phyloP scores from a whole-genome alignment of 2,888 invertebrate species.

The Heteromyza rotundicornis region DNA sequence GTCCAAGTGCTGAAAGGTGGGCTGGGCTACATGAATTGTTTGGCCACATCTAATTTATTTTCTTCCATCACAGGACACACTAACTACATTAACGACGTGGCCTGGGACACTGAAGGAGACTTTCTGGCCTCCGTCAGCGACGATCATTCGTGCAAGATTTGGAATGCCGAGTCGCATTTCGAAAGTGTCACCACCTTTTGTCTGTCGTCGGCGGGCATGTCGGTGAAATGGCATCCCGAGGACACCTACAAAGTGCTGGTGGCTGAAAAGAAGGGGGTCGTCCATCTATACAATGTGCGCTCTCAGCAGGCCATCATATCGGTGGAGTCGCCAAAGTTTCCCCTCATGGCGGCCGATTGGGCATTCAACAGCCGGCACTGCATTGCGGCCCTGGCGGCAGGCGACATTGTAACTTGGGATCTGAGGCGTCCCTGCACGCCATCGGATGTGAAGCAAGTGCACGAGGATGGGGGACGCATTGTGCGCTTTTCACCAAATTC shows the following conservation, averaged over 20 bases:
- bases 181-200: conserved; percentile 68
- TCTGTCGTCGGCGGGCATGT: conserved; percentile 72
- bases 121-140: conserved; percentile 78
- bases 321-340: conserved; percentile 68
- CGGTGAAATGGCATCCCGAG: conserved; percentile 73
- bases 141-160: conserved; percentile 76
- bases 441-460: conserved; percentile 67
- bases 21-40: too few relatives aligned
- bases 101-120: conserved; percentile 74
- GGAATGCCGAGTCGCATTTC: conserved; percentile 66
- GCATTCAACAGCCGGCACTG: conserved; percentile 66
- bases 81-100: conserved; percentile 73
- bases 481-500: conserved; percentile 70
- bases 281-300: conserved; percentile 75
- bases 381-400: conserved; percentile 71
- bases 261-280: conserved; percentile 76
- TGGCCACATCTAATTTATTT: conserved; percentile 30
- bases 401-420: conserved; percentile 74
- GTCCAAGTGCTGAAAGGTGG: conserved; percentile 61
- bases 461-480: conserved; percentile 69
- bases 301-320: conserved; percentile 73
- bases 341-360: conserved; percentile 76
- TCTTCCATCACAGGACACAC: conserved; percentile 65
- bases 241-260: conserved; percentile 75
- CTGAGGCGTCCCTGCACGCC: conserved; percentile 70